A percentile compares a stretch with the other conserved stretches of the same genome.
These are phyloP conservation scores for Meandrina meandrites DNA, from an alignment of 92 coral and sea anemone genomes.

Conservation along the genomic window DNA sequence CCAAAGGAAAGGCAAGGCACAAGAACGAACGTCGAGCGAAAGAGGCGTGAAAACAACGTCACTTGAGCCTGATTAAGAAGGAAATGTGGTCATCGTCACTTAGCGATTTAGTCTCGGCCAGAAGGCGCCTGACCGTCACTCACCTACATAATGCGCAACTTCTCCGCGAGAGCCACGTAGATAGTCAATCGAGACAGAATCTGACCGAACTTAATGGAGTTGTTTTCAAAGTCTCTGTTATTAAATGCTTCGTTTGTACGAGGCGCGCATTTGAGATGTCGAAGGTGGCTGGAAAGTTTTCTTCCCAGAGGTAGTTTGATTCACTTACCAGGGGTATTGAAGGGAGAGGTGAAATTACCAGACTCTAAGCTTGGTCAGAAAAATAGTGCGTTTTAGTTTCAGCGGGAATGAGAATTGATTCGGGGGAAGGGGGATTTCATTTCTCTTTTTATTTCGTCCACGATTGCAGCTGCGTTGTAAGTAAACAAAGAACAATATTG, in stretches of 20 bases:
- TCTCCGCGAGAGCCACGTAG: neutral
- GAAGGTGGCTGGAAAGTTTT: neutral
- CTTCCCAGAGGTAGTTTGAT: neutral
- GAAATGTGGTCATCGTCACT: neutral
- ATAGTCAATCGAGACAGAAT: neutral
- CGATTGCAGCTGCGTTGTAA: too few relatives aligned
- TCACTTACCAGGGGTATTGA: neutral
- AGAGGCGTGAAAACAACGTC: neutral
- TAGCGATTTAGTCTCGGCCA: neutral
- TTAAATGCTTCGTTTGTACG: neutral
- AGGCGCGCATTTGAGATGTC: neutral
- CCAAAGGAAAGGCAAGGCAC: too few relatives aligned
- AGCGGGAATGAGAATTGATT: too few relatives aligned
- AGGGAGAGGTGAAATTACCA: neutral
- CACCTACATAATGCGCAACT: neutral
- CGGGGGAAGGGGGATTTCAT: too few relatives aligned
- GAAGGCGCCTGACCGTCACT: neutral
- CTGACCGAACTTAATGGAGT: neutral
- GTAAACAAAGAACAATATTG: too few relatives aligned
- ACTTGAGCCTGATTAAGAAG: too few relatives aligned
- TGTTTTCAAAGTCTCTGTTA: neutral
- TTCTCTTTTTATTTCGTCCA: too few relatives aligned
- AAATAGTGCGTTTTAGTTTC: too few relatives aligned
- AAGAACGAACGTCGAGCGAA: too few relatives aligned
- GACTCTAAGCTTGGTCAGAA: too few relatives aligned